phyloP scores from a whole-genome alignment of 2,888 invertebrate genomes.

The Sphinx pinastri region DNA sequence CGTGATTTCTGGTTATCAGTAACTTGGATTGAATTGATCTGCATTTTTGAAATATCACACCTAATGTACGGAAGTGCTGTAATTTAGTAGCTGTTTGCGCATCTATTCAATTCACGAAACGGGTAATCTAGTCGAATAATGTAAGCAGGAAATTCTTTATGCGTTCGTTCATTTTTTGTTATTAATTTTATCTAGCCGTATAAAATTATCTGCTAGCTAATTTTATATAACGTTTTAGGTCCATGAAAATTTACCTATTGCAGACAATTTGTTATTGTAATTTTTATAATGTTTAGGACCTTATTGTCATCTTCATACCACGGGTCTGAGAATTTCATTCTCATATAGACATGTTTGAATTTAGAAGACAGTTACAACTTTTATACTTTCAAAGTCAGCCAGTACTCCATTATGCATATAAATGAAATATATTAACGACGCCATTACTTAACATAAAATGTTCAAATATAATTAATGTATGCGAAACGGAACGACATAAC shows the following conservation, averaged over 20 bases:
- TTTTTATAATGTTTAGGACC: too few species aligned
- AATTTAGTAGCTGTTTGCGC: conserved; percentile 34
- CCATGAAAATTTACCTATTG: background rate
- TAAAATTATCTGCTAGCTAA: background rate
- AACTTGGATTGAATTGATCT: conserved; percentile 77
- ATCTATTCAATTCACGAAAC: conserved; percentile 11
- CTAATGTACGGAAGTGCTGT: conserved; percentile 44
- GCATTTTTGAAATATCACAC: conserved; percentile 49
- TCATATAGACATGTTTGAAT: too few species aligned
- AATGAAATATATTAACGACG: too few species aligned
- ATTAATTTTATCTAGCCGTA: conserved; percentile 30
- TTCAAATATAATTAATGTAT: too few species aligned
- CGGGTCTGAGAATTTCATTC: too few species aligned
- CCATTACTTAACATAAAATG: too few species aligned
- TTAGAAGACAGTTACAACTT: too few species aligned
- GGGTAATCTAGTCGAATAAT: background rate
- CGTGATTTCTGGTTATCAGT: conserved; percentile 80
- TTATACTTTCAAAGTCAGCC: too few species aligned
- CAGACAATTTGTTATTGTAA: too few species aligned
- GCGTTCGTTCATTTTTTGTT: conserved; percentile 25
- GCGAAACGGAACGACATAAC: too few species aligned
- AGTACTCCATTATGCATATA: too few species aligned
- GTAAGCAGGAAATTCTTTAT: conserved; percentile 23
- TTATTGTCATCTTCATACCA: too few species aligned
- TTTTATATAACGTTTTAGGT: background rate